These are phyloP conservation scores for Leucoptera coffeella DNA, from an alignment of 2,888 invertebrate species.

Conservation along the genomic window DNA sequence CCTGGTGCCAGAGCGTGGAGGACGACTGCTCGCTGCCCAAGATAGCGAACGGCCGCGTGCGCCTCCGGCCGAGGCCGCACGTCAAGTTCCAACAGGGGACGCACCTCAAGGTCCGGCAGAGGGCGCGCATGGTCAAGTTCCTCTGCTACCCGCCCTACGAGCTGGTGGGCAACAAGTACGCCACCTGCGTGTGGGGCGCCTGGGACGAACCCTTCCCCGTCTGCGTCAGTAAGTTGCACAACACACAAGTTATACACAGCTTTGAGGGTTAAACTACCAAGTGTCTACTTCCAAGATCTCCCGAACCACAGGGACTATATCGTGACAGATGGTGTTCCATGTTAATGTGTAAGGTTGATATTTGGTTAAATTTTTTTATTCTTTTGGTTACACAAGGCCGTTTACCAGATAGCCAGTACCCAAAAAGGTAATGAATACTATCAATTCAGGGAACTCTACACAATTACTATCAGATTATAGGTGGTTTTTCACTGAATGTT, in stretches of 20 bases:
- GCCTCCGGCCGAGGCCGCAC: conserved; percentile 35
- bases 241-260: neutral
- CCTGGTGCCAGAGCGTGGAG: neutral
- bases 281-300: neutral
- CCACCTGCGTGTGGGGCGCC: conserved; percentile 61
- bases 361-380: too few species aligned
- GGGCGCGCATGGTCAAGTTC: conserved; percentile 51
- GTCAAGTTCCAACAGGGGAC: too few species aligned
- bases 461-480: too few species aligned
- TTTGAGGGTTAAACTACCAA: neutral
- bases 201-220: conserved; percentile 67
- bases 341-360: too few species aligned
- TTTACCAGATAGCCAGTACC: too few species aligned
- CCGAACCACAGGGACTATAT: conserved; percentile 1
- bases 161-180: conserved; percentile 63
- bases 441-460: too few species aligned
- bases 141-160: conserved; percentile 54
- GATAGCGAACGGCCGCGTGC: conserved; percentile 40
- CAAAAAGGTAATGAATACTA: too few species aligned
- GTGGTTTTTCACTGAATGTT: too few species aligned
- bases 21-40: conserved; percentile 21
- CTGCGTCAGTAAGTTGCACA: conserved; percentile 68
- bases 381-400: too few species aligned
- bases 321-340: too few species aligned
- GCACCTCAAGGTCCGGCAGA: neutral